phyloP scores from a whole-genome alignment of 2,888 invertebrate genomes.

The Oxytorus armatus region DNA sequence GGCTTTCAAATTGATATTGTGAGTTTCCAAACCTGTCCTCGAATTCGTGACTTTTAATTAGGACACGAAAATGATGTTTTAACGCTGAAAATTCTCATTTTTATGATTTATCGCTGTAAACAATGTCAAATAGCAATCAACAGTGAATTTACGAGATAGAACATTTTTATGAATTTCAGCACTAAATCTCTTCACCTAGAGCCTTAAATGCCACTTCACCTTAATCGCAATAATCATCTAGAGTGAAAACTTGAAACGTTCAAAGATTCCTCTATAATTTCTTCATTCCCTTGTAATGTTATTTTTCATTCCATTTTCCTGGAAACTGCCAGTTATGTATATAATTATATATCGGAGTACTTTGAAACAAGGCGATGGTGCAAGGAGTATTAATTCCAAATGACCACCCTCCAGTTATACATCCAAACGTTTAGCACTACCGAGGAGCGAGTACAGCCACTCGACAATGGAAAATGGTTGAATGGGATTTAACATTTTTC shows the following conservation, averaged over 20 bases:
- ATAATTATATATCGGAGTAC: neutral
- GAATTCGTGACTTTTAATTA: too few relatives aligned
- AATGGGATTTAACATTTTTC: constrained; percentile 73
- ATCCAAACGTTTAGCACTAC: neutral
- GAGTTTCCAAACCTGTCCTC: too few relatives aligned
- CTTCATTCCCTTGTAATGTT: neutral
- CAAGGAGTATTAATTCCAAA: neutral
- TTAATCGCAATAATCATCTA: neutral
- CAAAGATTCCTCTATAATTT: neutral
- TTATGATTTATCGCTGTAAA: too few relatives aligned
- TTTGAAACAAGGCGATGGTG: neutral
- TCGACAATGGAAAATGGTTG: constrained; percentile 73
- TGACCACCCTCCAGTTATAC: constrained; percentile 1
- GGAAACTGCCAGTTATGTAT: neutral
- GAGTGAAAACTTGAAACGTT: neutral
- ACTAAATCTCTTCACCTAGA: too few relatives aligned
- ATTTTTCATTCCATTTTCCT: neutral
- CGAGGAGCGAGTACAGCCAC: constrained; percentile 58
- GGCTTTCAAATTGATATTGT: too few relatives aligned
- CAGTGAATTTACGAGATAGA: too few relatives aligned
- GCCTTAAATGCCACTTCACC: too few relatives aligned
- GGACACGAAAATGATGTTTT: too few relatives aligned
- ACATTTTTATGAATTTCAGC: too few relatives aligned
- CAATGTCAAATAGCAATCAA: too few relatives aligned
- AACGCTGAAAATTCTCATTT: too few relatives aligned